Percentiles rank a stretch among this genome's conserved stretches.
These are phyloP conservation scores for Zenarchopterus dispar DNA, from an alignment of 2,797 vertebrate species.

Conservation along the genomic window DNA sequence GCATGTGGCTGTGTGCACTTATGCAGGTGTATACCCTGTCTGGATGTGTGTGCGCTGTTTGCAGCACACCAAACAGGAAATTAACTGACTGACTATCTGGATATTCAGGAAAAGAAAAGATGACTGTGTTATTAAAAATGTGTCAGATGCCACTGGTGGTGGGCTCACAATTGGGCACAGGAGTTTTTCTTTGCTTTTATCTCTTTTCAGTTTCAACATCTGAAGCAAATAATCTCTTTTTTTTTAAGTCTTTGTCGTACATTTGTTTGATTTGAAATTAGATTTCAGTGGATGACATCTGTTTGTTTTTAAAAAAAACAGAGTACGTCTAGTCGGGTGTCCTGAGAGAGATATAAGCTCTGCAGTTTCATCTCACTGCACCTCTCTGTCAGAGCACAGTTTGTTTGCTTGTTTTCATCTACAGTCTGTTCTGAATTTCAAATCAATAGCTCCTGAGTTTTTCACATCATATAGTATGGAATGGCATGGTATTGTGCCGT, in stretches of 20 bases:
- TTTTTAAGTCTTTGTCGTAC: not conserved
- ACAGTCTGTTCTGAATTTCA: not conserved
- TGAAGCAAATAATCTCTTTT: not conserved
- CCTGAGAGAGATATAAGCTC: conserved; percentile 19
- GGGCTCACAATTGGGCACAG: conserved; percentile 23
- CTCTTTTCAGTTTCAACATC: conserved; percentile 2
- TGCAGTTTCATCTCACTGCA: conserved; percentile 22
- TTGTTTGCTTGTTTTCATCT: conserved; percentile 4
- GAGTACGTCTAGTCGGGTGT: conserved; percentile 34
- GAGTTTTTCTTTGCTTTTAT: conserved; percentile 12
- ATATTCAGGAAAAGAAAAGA: conserved; percentile 42
- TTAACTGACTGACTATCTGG: conserved; percentile 61
- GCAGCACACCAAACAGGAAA: conserved; percentile 63
- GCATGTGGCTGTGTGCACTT: not conserved
- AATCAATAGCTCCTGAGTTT: conserved; percentile 1
- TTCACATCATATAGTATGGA: not conserved
- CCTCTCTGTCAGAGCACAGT: conserved; percentile 1
- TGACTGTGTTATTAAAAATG: conserved; percentile 65
- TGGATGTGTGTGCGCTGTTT: conserved; percentile 21
- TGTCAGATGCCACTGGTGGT: conserved; percentile 29
- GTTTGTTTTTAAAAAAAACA: too few relatives aligned
- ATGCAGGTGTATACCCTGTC: not conserved
- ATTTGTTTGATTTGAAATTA: conserved; percentile 35
- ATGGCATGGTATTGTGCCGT: too few relatives aligned
- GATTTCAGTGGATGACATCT: too few relatives aligned